Evolutionary conservation across 2,888 invertebrate genomes (phyloP), one percentile per base, ranked within the genome.

Genomic region (Strigamia maritima): DNA sequence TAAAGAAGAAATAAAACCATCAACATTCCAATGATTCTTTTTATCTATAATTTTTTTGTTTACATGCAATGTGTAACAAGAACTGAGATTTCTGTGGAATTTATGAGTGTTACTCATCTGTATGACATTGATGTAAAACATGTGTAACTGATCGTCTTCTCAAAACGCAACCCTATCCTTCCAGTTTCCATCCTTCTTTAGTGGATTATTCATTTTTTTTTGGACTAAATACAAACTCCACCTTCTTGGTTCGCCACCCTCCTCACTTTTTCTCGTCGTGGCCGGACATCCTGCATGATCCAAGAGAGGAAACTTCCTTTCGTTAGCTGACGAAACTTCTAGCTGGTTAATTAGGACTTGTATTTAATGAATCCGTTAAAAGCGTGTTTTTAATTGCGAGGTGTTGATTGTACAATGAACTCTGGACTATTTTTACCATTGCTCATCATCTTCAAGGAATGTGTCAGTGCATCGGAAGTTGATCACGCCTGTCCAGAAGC

Each of bases 401-500:
- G 22, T 24, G 24, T 24, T 65, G 24, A 65, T 24, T 24, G 60
- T 44, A 65, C 60, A 65, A 65, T 65, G 60, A 65, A 65, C 60
- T 65, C 8, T 12, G 60, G 24, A 24, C 24, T 65, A 65, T 24
- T 65, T 24, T 22, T 65, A 65, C 60, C 60, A 24, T 22, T 65
- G 24, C 60, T 65, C 22, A 65, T 65, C 60, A 65, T 65, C 60
- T 65, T 65, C 1, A 24, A 65, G 24, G 60, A 65, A 65, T 65
- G 60, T 65, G 22, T 65, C 12, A 16, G 60, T 65, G 60, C 24
- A 65, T 65, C 60, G 12, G 60, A 3, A 12, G 19, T 65, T 65
- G 60, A 65, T 22, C 60, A 22, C 12, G 22, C 7, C 60, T 77
- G 77, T 60, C 77, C 54, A 54, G 77, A 60, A 54, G 77, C 77